Base-by-base conservation (phyloP, 2,113 vertebrate genomes). In the Epinephelus moara region DNA sequence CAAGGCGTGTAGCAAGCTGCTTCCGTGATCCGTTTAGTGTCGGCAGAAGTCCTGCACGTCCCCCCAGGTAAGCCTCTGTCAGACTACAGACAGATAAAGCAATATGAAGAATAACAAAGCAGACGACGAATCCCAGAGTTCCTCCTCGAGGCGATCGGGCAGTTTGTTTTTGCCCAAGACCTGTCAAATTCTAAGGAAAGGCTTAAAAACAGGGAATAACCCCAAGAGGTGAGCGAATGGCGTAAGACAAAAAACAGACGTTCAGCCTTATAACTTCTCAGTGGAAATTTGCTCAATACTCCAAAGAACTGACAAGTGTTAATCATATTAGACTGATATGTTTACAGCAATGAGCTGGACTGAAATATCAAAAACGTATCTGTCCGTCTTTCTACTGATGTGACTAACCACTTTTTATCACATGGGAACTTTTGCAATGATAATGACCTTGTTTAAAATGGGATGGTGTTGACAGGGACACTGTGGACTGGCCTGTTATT, bases 31-130 rank as follows among this genome's bases (percentile, higher is more conserved):
- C 85, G 30, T 68, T 92, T 64, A 80, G 72, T 81, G 78, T 86
- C 88, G 30, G 76, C 70, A 78, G 40, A 82, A 78, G 85, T 87
- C 91, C 88, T 81, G 80, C 87, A 57, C 75, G 70, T 85, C 86
- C 89, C 92, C 93, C 80, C 89, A 91, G 93, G 94, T 93, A 69
- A 92, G 88, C 85, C 68, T 69, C 93, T 92, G 93, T 89, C 94
- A 93, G 85, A 53, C 85, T 87, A 61, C 86, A 93, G 89, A 92
- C 89, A 90, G 91, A 89, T 91, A 84, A 86, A 88, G 92, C 83
- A 85, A 81, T 71, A 83, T 85, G 74, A 78, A 76, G 85, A 85
- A 90, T 76, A 91, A 92, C 91, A 93, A 90, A 92, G 85, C 75
- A 53, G 80, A 82, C 86, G 86, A 92, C 18, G 13, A 66, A 42